These are phyloP conservation scores for Malacoraja senta DNA, from an alignment of 2,797 vertebrate species.

Conservation along the genomic window DNA sequence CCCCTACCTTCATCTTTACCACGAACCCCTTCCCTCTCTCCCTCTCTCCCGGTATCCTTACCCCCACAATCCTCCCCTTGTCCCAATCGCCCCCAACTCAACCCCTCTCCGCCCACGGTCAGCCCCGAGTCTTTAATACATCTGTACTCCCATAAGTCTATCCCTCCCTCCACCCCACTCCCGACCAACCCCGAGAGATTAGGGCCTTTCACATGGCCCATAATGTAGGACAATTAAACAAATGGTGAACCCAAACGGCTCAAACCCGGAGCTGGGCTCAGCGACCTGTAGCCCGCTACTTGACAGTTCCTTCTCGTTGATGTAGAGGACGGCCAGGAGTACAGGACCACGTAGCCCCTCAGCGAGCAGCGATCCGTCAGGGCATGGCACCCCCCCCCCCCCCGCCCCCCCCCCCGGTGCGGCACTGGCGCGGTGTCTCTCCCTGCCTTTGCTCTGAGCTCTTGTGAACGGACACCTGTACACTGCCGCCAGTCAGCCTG, in stretches of 20 bases:
- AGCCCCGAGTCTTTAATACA: no score
- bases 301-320: conserved; percentile 44
- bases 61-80: not conserved
- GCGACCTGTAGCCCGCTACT: conserved; percentile 44
- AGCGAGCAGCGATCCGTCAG: not conserved
- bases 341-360: not conserved
- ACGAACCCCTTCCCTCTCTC: not conserved
- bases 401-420: not conserved
- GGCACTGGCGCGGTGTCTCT: not conserved
- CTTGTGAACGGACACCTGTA: not conserved
- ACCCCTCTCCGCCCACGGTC: no score
- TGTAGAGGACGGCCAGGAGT: conserved; percentile 40
- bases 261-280: not conserved
- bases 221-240: no score
- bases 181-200: not conserved
- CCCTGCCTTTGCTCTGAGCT: not conserved
- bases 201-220: not conserved
- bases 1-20: no score
- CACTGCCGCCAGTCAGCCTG: not conserved
- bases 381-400: no score
- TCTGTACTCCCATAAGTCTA: no score
- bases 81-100: no score
- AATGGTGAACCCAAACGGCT: not conserved
- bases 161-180: not conserved
- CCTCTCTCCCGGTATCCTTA: not conserved